Base-by-base conservation (phyloP, 2,113 vertebrate genomes). In the Nothocercus julius region DNA sequence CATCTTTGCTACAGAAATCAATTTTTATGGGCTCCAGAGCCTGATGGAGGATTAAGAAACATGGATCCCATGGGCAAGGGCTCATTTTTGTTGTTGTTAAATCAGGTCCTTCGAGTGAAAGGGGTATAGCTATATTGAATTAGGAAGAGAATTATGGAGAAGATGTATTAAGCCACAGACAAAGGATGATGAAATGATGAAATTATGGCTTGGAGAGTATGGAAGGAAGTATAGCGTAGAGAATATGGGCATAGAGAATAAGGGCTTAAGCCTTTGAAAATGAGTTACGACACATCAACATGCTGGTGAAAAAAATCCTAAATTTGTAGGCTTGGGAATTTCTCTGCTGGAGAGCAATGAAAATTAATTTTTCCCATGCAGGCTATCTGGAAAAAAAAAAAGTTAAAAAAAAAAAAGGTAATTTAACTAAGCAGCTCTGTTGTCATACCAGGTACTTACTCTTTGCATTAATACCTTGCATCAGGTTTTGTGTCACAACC, bases 371-470 rank as follows among this genome's bases (percentile, higher is more conserved):
- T 96, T 96, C 81, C 95, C 86, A 91, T 96, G 97, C 94, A 96
- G 95, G 93, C 73, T 95, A 78, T 95, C 92, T 96, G 96, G 27
- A 82, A 82, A 59, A 69, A 82, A 56, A 84, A 64, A 45, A 45
- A 45, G 36, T 36, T 36, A 69, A 68, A 34, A 47, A 96, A 92
- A 90, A 82, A 83, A 42, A 94, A 92, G 13, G 49, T 89, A 95
- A 94, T 95, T 95, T 89, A 94, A 80, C 96, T 95, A 96, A 70
- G 67, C 95, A 91, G 32, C 53, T 94, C 95, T 96, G 19, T 96
- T 89, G 89, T 92, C 49, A 58, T 95, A 79, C 25, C 93, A 80
- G 22, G 96, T 98, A 98, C 98, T 98, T 98, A 98, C 98, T 98
- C 97, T 97, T 98, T 86, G 90, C 84, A 96, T 96, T 97, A 97